Evolutionary conservation across 2,888 invertebrate genomes (phyloP).

Genomic region (Monopis laevigella): DNA sequence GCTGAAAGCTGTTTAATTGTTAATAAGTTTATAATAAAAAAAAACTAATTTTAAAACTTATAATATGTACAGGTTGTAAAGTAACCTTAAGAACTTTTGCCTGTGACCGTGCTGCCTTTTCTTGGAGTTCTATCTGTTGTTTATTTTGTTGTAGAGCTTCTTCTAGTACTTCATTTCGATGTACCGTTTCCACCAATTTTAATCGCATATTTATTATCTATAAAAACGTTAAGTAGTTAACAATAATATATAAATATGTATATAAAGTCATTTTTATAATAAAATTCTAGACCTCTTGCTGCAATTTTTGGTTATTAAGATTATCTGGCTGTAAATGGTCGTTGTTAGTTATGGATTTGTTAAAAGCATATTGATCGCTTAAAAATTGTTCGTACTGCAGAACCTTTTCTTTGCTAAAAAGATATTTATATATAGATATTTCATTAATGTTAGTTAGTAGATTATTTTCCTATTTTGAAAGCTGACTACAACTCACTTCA

Average conservation of each 20-base stretch:
- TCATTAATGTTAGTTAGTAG: too few species aligned
- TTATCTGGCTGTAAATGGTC: slow-evolving; percentile 36
- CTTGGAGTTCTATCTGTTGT: slow-evolving; percentile 67
- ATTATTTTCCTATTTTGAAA: too few species aligned
- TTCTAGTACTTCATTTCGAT: slow-evolving; percentile 57
- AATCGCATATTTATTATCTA: slow-evolving; percentile 55
- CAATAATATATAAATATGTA: not conserved
- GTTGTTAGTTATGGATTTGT: slow-evolving; percentile 31
- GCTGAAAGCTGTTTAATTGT: too few species aligned
- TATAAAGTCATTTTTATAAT: not conserved
- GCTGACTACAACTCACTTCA: slow-evolving; percentile 47
- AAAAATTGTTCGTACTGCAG: slow-evolving; percentile 53
- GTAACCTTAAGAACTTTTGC: slow-evolving; percentile 70
- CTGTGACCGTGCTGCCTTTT: slow-evolving; percentile 68
- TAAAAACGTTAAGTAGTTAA: too few species aligned
- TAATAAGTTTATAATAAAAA: too few species aligned
- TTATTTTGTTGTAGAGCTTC: slow-evolving; percentile 61
- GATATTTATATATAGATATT: too few species aligned
- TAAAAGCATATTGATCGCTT: slow-evolving; percentile 39
- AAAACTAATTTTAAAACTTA: too few species aligned
- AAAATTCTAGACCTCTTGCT: slow-evolving; percentile 49
- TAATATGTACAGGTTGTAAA: too few species aligned
- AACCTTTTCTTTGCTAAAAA: slow-evolving; percentile 53
- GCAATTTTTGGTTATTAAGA: slow-evolving; percentile 42
- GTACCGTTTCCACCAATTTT: slow-evolving; percentile 47